phyloP scores from a whole-genome alignment of 1,140 invertebrate species.

The Diprion similis region DNA sequence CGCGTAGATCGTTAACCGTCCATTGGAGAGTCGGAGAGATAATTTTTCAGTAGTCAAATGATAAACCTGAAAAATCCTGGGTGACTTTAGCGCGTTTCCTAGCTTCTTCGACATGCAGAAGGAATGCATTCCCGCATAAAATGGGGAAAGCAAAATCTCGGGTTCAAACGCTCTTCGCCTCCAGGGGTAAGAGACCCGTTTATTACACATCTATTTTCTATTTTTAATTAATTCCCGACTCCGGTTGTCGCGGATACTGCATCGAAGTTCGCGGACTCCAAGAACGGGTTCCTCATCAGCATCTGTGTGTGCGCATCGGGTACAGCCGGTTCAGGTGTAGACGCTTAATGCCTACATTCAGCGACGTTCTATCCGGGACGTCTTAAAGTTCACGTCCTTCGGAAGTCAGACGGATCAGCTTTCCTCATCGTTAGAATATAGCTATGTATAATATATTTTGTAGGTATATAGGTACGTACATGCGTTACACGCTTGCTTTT shows the following conservation, averaged over 20 bases:
- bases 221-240: not conserved
- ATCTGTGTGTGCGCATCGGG: not conserved
- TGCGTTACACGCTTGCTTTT: too few relatives aligned
- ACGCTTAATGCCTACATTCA: too few relatives aligned
- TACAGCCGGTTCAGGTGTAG: not conserved
- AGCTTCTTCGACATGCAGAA: too few relatives aligned
- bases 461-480: too few relatives aligned
- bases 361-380: too few relatives aligned
- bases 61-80: too few relatives aligned
- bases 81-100: too few relatives aligned
- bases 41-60: too few relatives aligned
- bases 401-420: not conserved
- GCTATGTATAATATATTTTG: too few relatives aligned
- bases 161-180: not conserved
- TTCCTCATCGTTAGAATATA: not conserved
- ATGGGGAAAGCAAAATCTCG: not conserved
- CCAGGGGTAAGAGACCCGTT: not conserved
- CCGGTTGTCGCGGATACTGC: not conserved
- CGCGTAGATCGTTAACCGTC: too few relatives aligned
- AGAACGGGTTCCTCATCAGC: not conserved
- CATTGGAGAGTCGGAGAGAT: too few relatives aligned
- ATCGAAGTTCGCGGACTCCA: not conserved
- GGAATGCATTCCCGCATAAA: too few relatives aligned
- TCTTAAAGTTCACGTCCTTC: slow-evolving; percentile 7
- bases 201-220: not conserved